A percentile compares a stretch with the other conserved stretches of the same genome.
Evolutionary conservation across 1,140 invertebrate genomes (phyloP).

Genomic region (Aphaenogaster ashmeadi): DNA sequence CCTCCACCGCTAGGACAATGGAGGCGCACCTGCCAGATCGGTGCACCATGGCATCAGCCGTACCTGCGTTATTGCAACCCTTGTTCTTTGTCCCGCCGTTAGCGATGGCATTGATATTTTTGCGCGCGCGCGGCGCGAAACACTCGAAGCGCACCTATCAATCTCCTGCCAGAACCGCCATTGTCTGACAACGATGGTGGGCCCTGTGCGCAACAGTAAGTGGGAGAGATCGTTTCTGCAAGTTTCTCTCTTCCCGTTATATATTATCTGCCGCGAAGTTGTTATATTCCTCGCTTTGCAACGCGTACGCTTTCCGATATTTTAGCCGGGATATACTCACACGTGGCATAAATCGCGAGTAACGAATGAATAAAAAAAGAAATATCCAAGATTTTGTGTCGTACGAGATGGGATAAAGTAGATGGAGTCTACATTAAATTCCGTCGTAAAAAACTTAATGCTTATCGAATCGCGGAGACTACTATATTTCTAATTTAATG

Average conservation of each 20-base stretch:
- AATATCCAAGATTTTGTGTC: neutral
- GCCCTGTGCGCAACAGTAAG: neutral
- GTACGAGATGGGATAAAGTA: neutral
- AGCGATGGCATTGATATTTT: constrained; percentile 31
- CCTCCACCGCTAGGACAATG: constrained; percentile 10
- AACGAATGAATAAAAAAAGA: neutral
- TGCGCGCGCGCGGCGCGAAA: neutral
- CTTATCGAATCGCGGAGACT: neutral
- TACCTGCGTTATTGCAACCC: constrained; percentile 31
- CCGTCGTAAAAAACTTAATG: neutral
- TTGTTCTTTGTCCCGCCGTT: constrained; percentile 9
- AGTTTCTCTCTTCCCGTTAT: neutral
- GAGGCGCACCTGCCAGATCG: constrained; percentile 34
- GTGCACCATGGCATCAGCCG: neutral
- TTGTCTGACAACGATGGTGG: constrained; percentile 16
- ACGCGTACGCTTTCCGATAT: neutral
- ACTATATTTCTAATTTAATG: constrained; percentile 8
- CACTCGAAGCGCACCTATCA: constrained; percentile 14
- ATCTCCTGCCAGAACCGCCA: constrained; percentile 3
- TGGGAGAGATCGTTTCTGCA: constrained; percentile 6
- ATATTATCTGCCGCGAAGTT: constrained; percentile 13
- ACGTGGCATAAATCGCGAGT: neutral
- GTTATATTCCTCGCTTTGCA: constrained; percentile 12
- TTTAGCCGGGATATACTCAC: neutral
- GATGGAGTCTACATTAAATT: neutral